Base-by-base conservation (phyloP, 2,797 vertebrate species). In the Mallotus villosus region DNA sequence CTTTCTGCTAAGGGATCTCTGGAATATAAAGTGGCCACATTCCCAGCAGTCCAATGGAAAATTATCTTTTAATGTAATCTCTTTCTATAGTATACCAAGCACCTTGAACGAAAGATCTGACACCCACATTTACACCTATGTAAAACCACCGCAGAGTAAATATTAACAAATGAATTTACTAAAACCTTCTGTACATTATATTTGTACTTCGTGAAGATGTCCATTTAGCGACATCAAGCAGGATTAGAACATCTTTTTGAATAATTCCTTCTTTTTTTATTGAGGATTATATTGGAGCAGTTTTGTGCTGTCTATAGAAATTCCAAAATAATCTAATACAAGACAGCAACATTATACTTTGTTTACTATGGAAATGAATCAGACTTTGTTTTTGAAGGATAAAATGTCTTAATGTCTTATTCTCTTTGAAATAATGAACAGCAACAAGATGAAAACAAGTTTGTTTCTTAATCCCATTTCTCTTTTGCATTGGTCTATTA, bases 371-470 rank as follows among this genome's bases (percentile, higher is more conserved):
- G 75, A 91, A 90, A 90, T 90, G 89, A 90, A 92, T 92, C 88
- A 90, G 81, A 83, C 84, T 91, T 86, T 93, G 91, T 92, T 93
- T 92, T 90, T 92, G 78, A 53, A 71, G 29, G 72, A 87, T 81
- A 85, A 73, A 83, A 84, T 85, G 86, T 91, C 83, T 83, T 92
- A 90, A 92, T 93, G 90, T 89, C 81, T 87, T 86, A 92, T 94
- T 93, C 91, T 91, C 86, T 94, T 93, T 93, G 92, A 93, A 92
- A 92, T 92, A 92, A 92, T 91, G 87, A 91, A 89, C 82, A 87
- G 87, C 81, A 85, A 81, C 83, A 78, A 88, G 85, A 93, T 89
- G 81, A 93, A 91, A 92, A 93, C 88, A 90, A 89, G 85, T 86
- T 85, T 82, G 91, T 90, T 91, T 90, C 82, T 84, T 89, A 87